A percentile compares a stretch with the other conserved stretches of the same genome.
Conservation (phyloP, 2,888 invertebrate species). For the Dorcus parallelipipedus region DNA sequence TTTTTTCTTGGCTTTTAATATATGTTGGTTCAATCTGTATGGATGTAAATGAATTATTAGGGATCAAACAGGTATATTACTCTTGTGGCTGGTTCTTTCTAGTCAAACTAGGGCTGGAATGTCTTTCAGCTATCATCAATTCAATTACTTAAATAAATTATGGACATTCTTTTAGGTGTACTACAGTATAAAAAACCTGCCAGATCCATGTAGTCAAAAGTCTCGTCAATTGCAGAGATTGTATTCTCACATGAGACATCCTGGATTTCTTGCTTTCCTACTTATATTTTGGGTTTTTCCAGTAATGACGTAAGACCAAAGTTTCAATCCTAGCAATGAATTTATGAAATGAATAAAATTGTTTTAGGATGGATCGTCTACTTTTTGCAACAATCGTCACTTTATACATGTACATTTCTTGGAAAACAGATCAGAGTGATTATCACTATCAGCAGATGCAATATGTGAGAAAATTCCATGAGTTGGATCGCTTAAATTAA, state of each 20-base stretch:
- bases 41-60: constrained; percentile 59
- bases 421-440: constrained; percentile 59
- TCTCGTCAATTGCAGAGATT: constrained; percentile 53
- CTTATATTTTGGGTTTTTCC: constrained; percentile 59
- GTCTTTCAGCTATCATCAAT: too few relatives aligned
- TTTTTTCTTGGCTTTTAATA: constrained; percentile 56
- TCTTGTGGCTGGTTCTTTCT: neutral
- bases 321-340: neutral
- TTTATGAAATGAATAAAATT: constrained; percentile 1
- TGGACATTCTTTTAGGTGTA: constrained; percentile 46
- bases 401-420: constrained; percentile 58
- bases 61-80: constrained; percentile 55
- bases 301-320: constrained; percentile 53
- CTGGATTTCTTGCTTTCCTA: constrained; percentile 58
- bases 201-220: constrained; percentile 54
- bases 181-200: constrained; percentile 53
- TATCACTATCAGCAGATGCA: constrained; percentile 55
- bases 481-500: constrained; percentile 39
- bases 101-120: neutral
- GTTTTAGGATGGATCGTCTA: constrained; percentile 54
- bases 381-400: constrained; percentile 54
- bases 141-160: too few relatives aligned
- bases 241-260: constrained; percentile 60
- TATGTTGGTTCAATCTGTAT: constrained; percentile 60
- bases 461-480: constrained; percentile 51